Base-by-base conservation (phyloP, 2,113 vertebrate genomes). In the Prolemur simus region DNA sequence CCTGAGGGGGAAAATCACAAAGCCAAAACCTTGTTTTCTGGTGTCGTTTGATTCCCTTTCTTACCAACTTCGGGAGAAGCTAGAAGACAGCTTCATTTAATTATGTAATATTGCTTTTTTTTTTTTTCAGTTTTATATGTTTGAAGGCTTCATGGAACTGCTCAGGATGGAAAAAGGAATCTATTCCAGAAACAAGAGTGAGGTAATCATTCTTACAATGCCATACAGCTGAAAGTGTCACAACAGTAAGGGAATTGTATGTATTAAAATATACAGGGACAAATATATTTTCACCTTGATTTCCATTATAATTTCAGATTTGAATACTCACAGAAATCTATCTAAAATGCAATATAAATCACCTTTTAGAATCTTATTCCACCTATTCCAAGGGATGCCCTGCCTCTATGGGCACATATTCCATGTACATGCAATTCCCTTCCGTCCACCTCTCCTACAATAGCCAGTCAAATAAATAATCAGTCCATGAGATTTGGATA, bases 31-130 rank as follows among this genome's bases (percentile, higher is more conserved):
- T 94, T 81, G 73, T 92, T 97, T 97, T 98, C 95, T 96, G 87
- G 95, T 94, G 96, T 96, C 73, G 97, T 98, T 98, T 89, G 94
- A 58, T 97, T 98, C 95, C 78, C 91, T 97, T 97, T 98, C 86
- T 63, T 52, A 73, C 39, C 88, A 32, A 91, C 71, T 94, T 96
- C 66, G 37, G 82, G 9, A 81, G 37, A 97, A 92, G 45, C 56
- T 52, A 18, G 34, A 63, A 84, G 45, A 97, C 17, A 92, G 84
- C 91, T 95, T 98, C 97, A 97, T 97, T 98, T 98, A 98, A 97
- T 94, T 91, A 73, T 84, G 93, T 90, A 54, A 18, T 54, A 96
- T 95, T 74, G 80, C 6, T 58, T 58, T 11, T 60, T 60, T 49
- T 49, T 58, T 96, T 96, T 96, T 96, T 92, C 12, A 37, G 8